Evolutionary conservation across 2,888 invertebrate species (phyloP), one percentile per base, ranked within the genome.

Genomic region (Epistrophe eligans): DNA sequence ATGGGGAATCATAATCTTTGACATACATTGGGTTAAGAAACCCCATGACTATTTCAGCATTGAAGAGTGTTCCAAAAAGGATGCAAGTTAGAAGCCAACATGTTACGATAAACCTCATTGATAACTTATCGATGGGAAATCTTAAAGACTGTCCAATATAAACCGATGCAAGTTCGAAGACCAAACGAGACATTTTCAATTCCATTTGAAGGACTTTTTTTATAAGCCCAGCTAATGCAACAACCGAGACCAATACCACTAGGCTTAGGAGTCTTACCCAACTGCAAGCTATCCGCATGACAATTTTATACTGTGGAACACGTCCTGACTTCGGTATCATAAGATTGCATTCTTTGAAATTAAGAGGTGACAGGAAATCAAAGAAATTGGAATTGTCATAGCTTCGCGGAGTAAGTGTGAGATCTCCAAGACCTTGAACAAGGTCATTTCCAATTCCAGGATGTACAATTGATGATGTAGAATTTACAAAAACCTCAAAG

Each of bases 31-130:
- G 71, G 10, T 57, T 83, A 0, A 76, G 45, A 28, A 87, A 87
- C 3, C 76, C 79, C 38, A 64, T 83, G 15, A 87, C 87, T 35
- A 87, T 87, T 24, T 79, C 24, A 0, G 87, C 87, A 43, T 87
- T 82, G 48, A 87, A 87, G 0, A 87, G 52, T 0, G 87, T 72
- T n/a, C 52, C 74, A 5, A 87, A 15, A 0, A 52, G 74, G 11
- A 87, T 79, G 64, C 83, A 87, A 0, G 60, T 71, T 8, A 83
- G 32, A 1, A 87, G 74, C 87, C 87, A 87, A 28, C 45, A 79
- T 1, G 45, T 15, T 8, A 82, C 55, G 5, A 52, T 66, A 13
- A 83, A 11, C 19, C 76, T 57, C 79, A 87, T 79, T 1, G 87
- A 76, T 11, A 58, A 8, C 5, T 76, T 55, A 15, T 35, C 5